Evolutionary conservation across 2,797 vertebrate species (phyloP).

Genomic region (Tauraco hartlaubi): DNA sequence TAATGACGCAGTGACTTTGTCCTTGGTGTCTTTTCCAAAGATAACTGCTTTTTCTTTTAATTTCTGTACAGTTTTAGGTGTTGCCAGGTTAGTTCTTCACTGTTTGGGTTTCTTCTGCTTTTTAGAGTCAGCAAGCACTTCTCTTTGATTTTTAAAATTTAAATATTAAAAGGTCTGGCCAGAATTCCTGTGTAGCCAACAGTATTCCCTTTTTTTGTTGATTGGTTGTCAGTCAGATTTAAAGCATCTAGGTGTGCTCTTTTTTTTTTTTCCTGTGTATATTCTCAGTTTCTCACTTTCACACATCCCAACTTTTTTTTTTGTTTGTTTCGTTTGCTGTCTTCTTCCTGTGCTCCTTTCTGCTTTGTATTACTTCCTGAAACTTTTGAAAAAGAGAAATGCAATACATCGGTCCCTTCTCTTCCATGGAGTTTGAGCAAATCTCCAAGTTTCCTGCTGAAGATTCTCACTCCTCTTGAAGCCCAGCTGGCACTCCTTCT

Average conservation of each 20-base stretch:
- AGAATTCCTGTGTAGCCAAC: background rate
- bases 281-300: background rate
- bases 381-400: background rate
- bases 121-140: background rate
- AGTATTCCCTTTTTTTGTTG: background rate
- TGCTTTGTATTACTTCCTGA: background rate
- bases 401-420: background rate
- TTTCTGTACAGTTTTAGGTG: background rate
- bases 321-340: background rate
- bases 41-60: background rate
- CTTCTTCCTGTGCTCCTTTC: background rate
- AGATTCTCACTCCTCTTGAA: background rate
- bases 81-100: background rate
- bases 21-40: background rate
- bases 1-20: background rate
- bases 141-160: background rate
- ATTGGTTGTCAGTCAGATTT: background rate
- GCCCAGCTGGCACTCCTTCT: background rate
- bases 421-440: background rate
- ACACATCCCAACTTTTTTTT: background rate
- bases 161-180: background rate
- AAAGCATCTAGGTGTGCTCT: background rate
- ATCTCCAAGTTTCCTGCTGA: background rate
- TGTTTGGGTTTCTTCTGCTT: background rate
- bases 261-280: background rate